phyloP scores from a whole-genome alignment of 2,797 vertebrate species.

The Crocidura indochinensis region DNA sequence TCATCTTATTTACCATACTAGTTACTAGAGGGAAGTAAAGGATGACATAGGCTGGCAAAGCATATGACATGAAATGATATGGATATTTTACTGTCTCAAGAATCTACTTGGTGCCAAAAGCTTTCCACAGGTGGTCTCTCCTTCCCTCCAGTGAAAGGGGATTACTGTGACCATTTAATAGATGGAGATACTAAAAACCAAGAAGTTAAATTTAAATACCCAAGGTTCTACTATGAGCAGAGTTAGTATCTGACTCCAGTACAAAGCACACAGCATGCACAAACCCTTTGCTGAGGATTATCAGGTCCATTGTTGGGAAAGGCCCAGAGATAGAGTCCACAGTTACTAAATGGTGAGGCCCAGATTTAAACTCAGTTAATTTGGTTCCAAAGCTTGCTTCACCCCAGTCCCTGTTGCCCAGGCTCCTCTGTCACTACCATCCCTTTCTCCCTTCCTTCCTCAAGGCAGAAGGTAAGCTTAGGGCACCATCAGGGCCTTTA shows the following conservation, averaged over 20 bases:
- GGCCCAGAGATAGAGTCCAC: neutral
- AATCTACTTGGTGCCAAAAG: neutral
- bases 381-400: neutral
- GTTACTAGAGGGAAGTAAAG: neutral
- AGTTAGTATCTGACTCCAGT: too few relatives aligned
- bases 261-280: accelerated
- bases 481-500: neutral
- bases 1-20: neutral
- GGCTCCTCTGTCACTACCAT: too few relatives aligned
- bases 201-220: neutral
- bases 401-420: neutral
- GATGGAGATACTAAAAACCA: neutral
- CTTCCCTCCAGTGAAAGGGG: neutral
- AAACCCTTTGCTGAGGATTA: neutral
- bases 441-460: neutral
- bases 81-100: neutral
- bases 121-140: neutral
- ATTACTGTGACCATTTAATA: neutral
- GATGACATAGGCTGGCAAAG: neutral
- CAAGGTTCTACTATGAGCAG: neutral
- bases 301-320: too few relatives aligned
- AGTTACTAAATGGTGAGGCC: neutral
- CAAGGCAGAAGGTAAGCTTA: neutral
- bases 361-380: neutral
- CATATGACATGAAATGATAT: neutral